phyloP scores from a whole-genome alignment of 1,140 invertebrate species.

The Popillia japonica region DNA sequence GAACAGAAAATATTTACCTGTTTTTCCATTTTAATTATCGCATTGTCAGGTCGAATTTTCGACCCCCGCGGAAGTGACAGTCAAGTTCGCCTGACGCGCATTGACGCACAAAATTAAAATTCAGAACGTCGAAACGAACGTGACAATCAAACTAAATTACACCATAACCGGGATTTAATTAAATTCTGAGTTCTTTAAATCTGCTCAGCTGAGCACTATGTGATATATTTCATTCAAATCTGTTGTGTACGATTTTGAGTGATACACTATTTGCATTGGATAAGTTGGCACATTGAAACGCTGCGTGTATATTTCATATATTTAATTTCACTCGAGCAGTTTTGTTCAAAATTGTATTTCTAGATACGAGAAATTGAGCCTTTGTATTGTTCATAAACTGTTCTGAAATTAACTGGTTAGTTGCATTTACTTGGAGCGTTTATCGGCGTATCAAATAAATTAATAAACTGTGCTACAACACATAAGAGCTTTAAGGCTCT shows the following conservation, averaged over 20 bases:
- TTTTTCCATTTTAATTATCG: slow-evolving; percentile 36
- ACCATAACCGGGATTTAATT: slow-evolving; percentile 21
- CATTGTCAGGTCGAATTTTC: slow-evolving; percentile 25
- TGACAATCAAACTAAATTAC: slow-evolving; percentile 35
- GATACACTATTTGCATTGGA: not conserved
- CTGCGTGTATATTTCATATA: not conserved
- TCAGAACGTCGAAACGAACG: slow-evolving; percentile 20
- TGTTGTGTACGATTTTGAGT: not conserved
- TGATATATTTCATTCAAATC: slow-evolving; percentile 2
- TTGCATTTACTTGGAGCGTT: too few relatives aligned
- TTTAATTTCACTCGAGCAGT: not conserved
- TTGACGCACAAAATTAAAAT: slow-evolving; percentile 28
- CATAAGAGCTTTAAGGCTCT: too few relatives aligned
- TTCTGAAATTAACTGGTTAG: too few relatives aligned
- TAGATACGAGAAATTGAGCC: too few relatives aligned
- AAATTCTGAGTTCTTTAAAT: slow-evolving; percentile 34
- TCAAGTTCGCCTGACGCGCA: not conserved
- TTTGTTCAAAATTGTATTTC: too few relatives aligned
- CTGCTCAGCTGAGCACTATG: not conserved
- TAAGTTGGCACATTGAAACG: not conserved
- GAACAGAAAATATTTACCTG: slow-evolving; percentile 33
- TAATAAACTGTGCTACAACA: too few relatives aligned
- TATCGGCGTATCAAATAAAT: too few relatives aligned
- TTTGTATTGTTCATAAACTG: too few relatives aligned
- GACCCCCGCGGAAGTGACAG: not conserved